A percentile compares a stretch with the other conserved stretches of the same genome.
Evolutionary conservation across 2,113 vertebrate genomes (phyloP).

Genomic region (Thamnophis sirtalis): DNA sequence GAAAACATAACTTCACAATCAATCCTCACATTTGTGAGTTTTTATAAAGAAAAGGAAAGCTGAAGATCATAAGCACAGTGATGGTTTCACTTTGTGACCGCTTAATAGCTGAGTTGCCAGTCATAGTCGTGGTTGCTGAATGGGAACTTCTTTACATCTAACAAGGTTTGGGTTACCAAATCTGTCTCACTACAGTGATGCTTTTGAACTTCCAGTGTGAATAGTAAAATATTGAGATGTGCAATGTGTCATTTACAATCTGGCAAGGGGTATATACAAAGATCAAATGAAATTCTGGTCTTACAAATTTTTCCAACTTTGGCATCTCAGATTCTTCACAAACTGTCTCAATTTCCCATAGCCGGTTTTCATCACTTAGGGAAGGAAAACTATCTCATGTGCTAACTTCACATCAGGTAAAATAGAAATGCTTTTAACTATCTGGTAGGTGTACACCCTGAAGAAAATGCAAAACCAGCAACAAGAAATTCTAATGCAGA

Average conservation of each 20-base stretch:
- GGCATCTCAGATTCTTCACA: not conserved
- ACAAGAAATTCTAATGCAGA: not conserved
- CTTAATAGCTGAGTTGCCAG: not conserved
- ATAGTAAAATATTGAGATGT: not conserved
- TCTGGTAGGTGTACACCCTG: not conserved
- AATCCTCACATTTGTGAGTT: not conserved
- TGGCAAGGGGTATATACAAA: not conserved
- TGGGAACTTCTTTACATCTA: not conserved
- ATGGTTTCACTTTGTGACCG: not conserved
- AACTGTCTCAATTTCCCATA: not conserved
- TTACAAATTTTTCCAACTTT: not conserved
- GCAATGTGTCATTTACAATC: not conserved
- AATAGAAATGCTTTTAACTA: not conserved
- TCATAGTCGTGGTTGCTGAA: not conserved
- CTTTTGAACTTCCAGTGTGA: not conserved
- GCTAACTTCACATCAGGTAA: not conserved
- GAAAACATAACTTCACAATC: not conserved
- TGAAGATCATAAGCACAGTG: not conserved
- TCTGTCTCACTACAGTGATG: not conserved
- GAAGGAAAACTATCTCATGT: not conserved
- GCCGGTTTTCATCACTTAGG: not conserved
- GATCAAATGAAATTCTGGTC: not conserved
- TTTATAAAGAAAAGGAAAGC: not conserved
- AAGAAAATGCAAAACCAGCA: conserved; percentile 10
- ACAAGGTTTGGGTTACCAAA: not conserved